These are phyloP conservation scores for Penaeus monodon DNA, from an alignment of 2,888 invertebrate genomes.

Conservation along the genomic window DNA sequence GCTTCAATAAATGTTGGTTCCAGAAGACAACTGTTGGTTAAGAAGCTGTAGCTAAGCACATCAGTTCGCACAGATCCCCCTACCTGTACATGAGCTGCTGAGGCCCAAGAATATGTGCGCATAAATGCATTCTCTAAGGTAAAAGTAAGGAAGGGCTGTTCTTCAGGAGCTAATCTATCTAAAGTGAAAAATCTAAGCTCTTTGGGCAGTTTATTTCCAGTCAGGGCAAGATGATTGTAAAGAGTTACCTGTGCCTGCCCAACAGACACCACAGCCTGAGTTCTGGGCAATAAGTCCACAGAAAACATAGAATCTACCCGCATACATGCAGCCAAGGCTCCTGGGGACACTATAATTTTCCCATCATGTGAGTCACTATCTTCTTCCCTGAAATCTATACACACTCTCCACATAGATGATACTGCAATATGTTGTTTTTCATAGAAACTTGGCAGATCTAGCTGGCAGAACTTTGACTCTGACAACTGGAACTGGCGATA, in stretches of 20 bases:
- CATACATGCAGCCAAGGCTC: conserved; percentile 82
- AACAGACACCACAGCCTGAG: conserved; percentile 76
- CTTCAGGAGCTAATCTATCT: conserved; percentile 73
- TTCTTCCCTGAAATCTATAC: conserved; percentile 67
- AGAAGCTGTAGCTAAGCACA: conserved; percentile 75
- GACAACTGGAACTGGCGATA: conserved; percentile 78
- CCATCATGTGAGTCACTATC: conserved; percentile 52
- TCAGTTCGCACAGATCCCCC: conserved; percentile 68
- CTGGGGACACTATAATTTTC: conserved; percentile 69
- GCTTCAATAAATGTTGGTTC: conserved; percentile 71
- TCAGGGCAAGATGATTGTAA: conserved; percentile 74
- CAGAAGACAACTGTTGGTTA: conserved; percentile 74
- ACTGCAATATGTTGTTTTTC: conserved; percentile 73
- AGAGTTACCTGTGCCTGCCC: conserved; percentile 76
- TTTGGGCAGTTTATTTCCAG: conserved; percentile 69
- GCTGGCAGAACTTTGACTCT: conserved; percentile 76
- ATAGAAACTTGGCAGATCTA: conserved; percentile 71
- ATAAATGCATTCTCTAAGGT: conserved; percentile 72
- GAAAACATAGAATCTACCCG: conserved; percentile 83
- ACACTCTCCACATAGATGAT: conserved; percentile 81
- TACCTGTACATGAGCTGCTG: conserved; percentile 68
- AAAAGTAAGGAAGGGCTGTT: conserved; percentile 76
- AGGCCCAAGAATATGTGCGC: conserved; percentile 66
- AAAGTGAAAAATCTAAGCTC: conserved; percentile 73
- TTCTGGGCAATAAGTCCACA: conserved; percentile 76